Conservation (phyloP, 2,888 invertebrate genomes). For the Acanthacorydalis orientalis region DNA sequence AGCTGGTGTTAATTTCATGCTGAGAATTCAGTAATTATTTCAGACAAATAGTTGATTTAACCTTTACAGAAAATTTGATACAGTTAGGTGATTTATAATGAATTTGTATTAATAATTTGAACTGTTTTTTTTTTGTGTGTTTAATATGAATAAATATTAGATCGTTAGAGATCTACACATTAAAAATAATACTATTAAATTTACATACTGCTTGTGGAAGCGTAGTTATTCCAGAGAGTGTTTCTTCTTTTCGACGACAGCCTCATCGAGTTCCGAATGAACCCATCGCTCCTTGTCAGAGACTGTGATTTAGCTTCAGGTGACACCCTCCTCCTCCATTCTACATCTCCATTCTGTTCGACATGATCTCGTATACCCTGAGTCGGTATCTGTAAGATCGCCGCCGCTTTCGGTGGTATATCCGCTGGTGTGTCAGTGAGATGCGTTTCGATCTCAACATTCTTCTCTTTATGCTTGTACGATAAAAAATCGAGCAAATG, state of each 20-base stretch:
- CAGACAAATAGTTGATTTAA: too few species aligned
- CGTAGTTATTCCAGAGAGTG: constrained; percentile 4
- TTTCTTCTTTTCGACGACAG: constrained; percentile 12
- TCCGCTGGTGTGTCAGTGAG: constrained; percentile 27
- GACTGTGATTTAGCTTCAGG: not conserved
- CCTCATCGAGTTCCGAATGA: constrained; percentile 20
- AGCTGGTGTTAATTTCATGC: too few species aligned
- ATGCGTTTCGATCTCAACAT: constrained; percentile 13
- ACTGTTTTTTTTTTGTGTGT: too few species aligned
- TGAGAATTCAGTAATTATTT: too few species aligned
- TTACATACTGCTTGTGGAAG: constrained; percentile 4
- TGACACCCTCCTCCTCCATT: constrained; percentile 14
- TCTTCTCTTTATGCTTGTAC: constrained; percentile 11
- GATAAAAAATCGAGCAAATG: constrained; percentile 11
- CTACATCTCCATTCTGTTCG: constrained; percentile 29
- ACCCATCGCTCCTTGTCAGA: constrained; percentile 11
- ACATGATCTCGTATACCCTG: constrained; percentile 16
- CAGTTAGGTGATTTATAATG: too few species aligned
- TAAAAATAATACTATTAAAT: not conserved
- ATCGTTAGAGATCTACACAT: not conserved
- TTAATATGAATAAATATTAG: too few species aligned
- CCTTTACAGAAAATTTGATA: too few species aligned
- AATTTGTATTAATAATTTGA: too few species aligned
- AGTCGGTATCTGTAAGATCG: constrained; percentile 37
- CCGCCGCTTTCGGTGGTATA: constrained; percentile 45